A percentile compares a stretch with the other conserved stretches of the same genome.
phyloP scores from a whole-genome alignment of 2,113 vertebrate genomes.

The Menura novaehollandiae region DNA sequence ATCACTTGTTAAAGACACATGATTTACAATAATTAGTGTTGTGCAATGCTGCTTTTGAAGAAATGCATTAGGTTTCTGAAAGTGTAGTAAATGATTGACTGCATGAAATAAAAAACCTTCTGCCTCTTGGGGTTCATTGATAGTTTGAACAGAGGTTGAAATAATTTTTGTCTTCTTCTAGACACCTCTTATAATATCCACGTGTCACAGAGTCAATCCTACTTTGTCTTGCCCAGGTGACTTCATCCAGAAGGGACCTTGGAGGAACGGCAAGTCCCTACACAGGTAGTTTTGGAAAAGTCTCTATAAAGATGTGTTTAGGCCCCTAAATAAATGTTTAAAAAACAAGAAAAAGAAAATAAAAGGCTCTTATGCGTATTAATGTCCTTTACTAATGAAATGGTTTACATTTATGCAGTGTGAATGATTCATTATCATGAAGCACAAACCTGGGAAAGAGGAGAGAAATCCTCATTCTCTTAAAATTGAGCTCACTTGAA shows the following conservation, averaged over 20 bases:
- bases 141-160: neutral
- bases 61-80: neutral
- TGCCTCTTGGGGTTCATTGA: neutral
- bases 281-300: neutral
- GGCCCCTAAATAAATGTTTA: rapidly evolving
- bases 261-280: neutral
- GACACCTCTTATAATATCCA: neutral
- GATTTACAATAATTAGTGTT: neutral
- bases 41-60: neutral
- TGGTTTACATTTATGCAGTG: neutral
- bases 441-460: neutral
- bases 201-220: neutral
- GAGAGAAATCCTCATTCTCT: neutral
- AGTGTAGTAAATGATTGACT: neutral
- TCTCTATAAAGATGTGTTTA: neutral
- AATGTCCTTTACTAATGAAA: neutral
- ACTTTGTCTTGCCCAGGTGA: neutral
- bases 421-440: neutral
- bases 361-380: neutral
- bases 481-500: neutral
- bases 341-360: neutral
- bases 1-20: neutral
- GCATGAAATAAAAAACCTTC: neutral
- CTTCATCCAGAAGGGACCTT: neutral
- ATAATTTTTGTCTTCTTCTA: neutral